phyloP scores from a whole-genome alignment of 2,888 invertebrate genomes.

The Tipula unca region DNA sequence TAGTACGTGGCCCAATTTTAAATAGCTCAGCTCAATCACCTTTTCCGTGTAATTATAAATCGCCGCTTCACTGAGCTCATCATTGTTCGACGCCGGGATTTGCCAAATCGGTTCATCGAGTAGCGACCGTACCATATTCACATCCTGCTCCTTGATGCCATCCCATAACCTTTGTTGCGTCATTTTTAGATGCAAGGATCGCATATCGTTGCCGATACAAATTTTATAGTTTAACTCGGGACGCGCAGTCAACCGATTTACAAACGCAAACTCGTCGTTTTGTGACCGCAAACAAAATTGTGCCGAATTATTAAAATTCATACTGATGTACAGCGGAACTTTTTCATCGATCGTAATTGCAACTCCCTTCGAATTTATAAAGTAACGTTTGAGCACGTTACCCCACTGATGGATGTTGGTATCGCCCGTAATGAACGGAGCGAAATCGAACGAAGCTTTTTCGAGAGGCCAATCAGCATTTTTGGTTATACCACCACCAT shows the following conservation, averaged over 20 bases:
- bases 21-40: slow-evolving; percentile 66
- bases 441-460: slow-evolving; percentile 59
- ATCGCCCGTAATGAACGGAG: slow-evolving; percentile 78
- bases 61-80: slow-evolving; percentile 56
- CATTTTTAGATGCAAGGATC: slow-evolving; percentile 64
- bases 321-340: slow-evolving; percentile 70
- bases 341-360: slow-evolving; percentile 68
- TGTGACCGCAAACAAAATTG: slow-evolving; percentile 71
- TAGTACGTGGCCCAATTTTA: slow-evolving; percentile 69
- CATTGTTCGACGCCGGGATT: slow-evolving; percentile 60
- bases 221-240: slow-evolving; percentile 77
- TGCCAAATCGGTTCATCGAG: slow-evolving; percentile 83
- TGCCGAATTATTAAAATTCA: slow-evolving; percentile 54
- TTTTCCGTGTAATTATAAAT: slow-evolving; percentile 77
- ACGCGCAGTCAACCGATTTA: slow-evolving; percentile 55
- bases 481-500: slow-evolving; percentile 76
- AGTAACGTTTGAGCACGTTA: slow-evolving; percentile 64
- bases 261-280: slow-evolving; percentile 71
- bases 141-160: slow-evolving; percentile 68
- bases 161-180: slow-evolving; percentile 79
- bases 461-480: slow-evolving; percentile 80
- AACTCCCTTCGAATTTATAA: slow-evolving; percentile 78
- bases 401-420: slow-evolving; percentile 62
- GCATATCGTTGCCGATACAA: slow-evolving; percentile 73
- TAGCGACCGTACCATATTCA: slow-evolving; percentile 61